phyloP scores from a whole-genome alignment of 2,113 vertebrate genomes.

The Erythrocercus mccallii region DNA sequence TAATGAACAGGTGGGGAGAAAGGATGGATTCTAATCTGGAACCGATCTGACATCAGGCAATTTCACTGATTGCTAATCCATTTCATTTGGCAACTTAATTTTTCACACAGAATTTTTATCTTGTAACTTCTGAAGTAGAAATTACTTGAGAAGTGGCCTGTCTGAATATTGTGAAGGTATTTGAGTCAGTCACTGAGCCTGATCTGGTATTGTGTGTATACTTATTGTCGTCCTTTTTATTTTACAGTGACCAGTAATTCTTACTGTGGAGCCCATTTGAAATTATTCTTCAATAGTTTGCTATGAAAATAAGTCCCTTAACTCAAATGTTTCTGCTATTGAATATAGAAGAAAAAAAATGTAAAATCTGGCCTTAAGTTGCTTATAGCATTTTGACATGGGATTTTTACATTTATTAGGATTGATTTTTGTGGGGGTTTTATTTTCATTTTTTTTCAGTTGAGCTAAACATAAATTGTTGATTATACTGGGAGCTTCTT shows the following conservation, averaged over 20 bases:
- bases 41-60: slow-evolving; percentile 73
- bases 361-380: background rate
- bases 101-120: slow-evolving; percentile 72
- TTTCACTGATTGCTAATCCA: slow-evolving; percentile 81
- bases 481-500: background rate
- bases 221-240: background rate
- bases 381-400: background rate
- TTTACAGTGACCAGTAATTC: background rate
- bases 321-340: background rate
- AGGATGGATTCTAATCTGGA: slow-evolving; percentile 77
- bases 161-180: slow-evolving; percentile 51
- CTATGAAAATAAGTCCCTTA: background rate
- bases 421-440: background rate
- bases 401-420: background rate
- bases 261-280: background rate
- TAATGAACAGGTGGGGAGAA: slow-evolving; percentile 82
- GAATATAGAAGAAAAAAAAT: background rate
- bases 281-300: background rate
- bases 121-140: slow-evolving; percentile 62
- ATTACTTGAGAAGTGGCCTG: slow-evolving; percentile 66
- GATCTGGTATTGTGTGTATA: background rate
- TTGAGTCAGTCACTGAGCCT: slow-evolving; percentile 16
- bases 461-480: background rate
- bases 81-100: slow-evolving; percentile 78
- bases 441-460: background rate